Conservation (phyloP, 2,113 vertebrate genomes). For the Condylura cristata region DNA sequence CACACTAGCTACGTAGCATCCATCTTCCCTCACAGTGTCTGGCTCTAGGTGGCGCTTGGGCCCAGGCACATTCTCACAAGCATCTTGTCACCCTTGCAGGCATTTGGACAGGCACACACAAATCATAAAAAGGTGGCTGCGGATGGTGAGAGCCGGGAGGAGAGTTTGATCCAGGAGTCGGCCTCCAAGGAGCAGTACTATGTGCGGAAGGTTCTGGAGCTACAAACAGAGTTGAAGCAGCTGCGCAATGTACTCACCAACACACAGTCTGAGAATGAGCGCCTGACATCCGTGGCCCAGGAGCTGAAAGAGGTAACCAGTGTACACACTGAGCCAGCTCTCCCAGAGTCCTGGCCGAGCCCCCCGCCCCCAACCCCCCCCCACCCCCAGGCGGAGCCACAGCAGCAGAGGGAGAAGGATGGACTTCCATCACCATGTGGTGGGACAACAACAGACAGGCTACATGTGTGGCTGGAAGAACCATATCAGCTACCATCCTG, state of each 20-base stretch:
- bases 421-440: neutral
- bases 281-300: constrained; percentile 91
- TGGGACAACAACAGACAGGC: neutral
- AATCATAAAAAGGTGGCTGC: constrained; percentile 98
- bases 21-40: too few species aligned
- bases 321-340: neutral
- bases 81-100: constrained; percentile 83
- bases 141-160: constrained; percentile 97
- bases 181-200: constrained; percentile 98
- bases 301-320: constrained; percentile 93
- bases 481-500: neutral
- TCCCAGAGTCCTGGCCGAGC: neutral
- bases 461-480: neutral
- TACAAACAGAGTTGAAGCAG: constrained; percentile 96
- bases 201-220: constrained; percentile 94
- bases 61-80: neutral
- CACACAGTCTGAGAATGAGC: constrained; percentile 94
- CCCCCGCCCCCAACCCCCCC: too few species aligned
- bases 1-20: too few species aligned
- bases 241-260: constrained; percentile 91
- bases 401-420: neutral
- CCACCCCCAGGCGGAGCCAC: too few species aligned
- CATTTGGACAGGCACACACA: constrained; percentile 96
- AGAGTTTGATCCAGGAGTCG: constrained; percentile 96
- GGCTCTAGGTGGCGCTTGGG: too few species aligned